Percentiles rank a stretch among this genome's conserved stretches.
Evolutionary conservation across 2,797 vertebrate genomes (phyloP).

Genomic region (Okamejei kenojei): DNA sequence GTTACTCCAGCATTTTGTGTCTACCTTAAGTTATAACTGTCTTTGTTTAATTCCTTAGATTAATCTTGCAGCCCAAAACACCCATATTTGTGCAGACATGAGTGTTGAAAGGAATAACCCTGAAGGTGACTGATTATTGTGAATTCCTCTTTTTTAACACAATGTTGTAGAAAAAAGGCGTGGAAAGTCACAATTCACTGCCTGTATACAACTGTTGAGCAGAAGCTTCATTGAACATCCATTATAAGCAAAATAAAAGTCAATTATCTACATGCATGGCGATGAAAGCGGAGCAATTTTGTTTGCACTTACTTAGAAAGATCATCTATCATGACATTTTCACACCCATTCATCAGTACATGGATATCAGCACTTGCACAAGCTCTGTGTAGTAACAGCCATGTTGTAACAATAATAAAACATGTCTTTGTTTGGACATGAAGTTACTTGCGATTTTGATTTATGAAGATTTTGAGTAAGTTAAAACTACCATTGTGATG

Average conservation of each 20-base stretch:
- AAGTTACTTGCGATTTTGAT: conserved; percentile 15
- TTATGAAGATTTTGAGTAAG: conserved; percentile 24
- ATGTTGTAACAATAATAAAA: conserved; percentile 31
- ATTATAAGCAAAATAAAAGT: conserved; percentile 25
- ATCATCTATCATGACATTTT: conserved; percentile 28
- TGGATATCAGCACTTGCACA: conserved; percentile 25
- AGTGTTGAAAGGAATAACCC: conserved; percentile 17
- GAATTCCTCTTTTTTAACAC: conserved; percentile 20
- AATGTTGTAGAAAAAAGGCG: not conserved
- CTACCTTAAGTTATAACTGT: not conserved
- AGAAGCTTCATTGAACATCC: not conserved
- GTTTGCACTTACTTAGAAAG: conserved; percentile 32
- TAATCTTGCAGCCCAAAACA: conserved; percentile 15
- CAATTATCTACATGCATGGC: not conserved
- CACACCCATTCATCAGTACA: conserved; percentile 31
- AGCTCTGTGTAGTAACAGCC: not conserved
- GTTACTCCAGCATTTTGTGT: no score
- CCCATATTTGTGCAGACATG: not conserved
- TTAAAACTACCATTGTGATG: not conserved
- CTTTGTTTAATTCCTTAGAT: conserved; percentile 17
- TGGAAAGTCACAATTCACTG: not conserved
- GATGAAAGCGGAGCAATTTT: conserved; percentile 32
- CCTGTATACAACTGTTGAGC: not conserved
- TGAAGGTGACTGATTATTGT: conserved; percentile 29
- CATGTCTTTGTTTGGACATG: not conserved